Percentiles rank a stretch among this genome's conserved stretches.
Conservation (phyloP, 2,797 vertebrate genomes). For the Syngnathus rostellatus region DNA sequence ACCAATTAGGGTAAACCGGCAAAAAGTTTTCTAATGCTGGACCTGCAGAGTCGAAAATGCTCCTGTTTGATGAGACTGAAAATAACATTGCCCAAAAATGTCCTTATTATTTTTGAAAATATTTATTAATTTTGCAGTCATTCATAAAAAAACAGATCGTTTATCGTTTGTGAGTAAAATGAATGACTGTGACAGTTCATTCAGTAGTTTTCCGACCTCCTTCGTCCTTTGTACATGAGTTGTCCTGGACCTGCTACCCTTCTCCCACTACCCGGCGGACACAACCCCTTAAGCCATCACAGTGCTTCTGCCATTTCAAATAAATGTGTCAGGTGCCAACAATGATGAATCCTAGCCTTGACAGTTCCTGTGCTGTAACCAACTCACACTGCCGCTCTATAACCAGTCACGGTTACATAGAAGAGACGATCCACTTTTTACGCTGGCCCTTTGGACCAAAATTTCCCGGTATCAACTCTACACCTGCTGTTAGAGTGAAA, state of each 20-base stretch:
- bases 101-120: no score
- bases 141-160: no score
- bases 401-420: background rate
- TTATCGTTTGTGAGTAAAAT: no score
- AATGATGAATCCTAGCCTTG: conserved; percentile 1
- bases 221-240: background rate
- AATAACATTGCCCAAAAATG: no score
- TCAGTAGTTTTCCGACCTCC: background rate
- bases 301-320: background rate
- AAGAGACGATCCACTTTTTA: background rate
- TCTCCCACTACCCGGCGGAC: background rate
- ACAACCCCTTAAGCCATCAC: background rate
- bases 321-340: conserved; percentile 1
- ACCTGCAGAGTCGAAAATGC: background rate
- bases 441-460: background rate
- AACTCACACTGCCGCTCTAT: background rate
- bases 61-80: no score
- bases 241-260: background rate
- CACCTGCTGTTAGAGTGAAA: background rate
- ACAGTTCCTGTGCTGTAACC: background rate
- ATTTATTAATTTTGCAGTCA: no score
- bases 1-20: conserved; percentile 3
- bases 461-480: background rate
- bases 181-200: no score
- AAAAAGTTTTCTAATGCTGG: conserved; percentile 1